Base-by-base conservation (phyloP, 1,140 invertebrate genomes). In the Aleiodes sp. region DNA sequence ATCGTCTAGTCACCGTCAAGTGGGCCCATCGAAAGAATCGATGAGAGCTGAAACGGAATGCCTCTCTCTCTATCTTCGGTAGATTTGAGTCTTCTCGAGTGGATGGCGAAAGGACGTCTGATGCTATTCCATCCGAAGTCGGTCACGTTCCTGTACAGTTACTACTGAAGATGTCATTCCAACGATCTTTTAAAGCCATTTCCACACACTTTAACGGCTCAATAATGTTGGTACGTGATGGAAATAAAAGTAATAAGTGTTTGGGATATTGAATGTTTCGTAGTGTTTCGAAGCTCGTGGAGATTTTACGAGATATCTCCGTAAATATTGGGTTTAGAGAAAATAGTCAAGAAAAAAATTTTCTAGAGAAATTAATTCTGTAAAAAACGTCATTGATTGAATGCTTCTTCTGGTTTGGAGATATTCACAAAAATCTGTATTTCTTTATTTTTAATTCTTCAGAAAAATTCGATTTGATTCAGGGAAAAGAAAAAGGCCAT, bases 91-190 rank as follows among this genome's bases (percentile, higher is more conserved):
- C 16, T 52, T 52, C n/a, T 68, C 71, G 43, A 52, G 31, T 37
- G 28, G 9, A 43, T 28, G 8, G 39, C n/a, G 24, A 46, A 61
- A 39, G 69, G 70, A 62, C 41, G 68, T 66, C 71, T 65, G 65
- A 76, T 76, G 68, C 68, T 43, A 68, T 71, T 77, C 52, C 56
- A 52, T 19, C 14, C 46, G n/a, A 68, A 65, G 71, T 78, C 73
- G 71, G 73, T 78, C 74, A 77, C 76, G 72, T 73, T 77, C 35
- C 43, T 26, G 52, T 24, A 57, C 65, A 29, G 39, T 33, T 29
- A 60, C 29, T 39, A 35, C 24, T 28, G 19, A 64, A 75, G 52
- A 72, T 76, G 74, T 68, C 72, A 66, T 70, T 60, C 69, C 72
- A 72, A 78, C 72, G 66, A 72, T 43, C 52, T n/a, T n/a, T 60